These are phyloP conservation scores for Cinclus cinclus DNA, from an alignment of 2,113 vertebrate species.

Conservation along the genomic window DNA sequence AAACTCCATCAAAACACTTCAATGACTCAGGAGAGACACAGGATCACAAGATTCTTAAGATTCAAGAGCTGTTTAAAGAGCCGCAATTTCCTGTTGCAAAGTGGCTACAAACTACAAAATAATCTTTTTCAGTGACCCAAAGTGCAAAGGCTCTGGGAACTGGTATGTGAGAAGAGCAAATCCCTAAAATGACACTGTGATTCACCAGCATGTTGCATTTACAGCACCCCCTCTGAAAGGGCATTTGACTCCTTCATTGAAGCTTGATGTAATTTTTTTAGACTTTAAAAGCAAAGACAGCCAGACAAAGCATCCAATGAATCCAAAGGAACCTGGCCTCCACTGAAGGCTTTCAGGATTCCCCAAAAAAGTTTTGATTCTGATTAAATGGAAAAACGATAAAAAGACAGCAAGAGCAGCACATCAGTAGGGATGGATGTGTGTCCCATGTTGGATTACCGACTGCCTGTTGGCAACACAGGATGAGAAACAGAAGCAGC, in stretches of 20 bases:
- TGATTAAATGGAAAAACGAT: not conserved
- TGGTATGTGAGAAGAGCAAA: not conserved
- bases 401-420: not conserved
- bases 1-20: not conserved
- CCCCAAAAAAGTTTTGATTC: not conserved
- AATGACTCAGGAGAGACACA: not conserved
- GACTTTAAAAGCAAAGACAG: not conserved
- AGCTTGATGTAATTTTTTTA: not conserved
- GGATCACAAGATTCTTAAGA: not conserved
- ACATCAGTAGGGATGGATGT: fast-evolving
- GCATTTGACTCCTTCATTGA: not conserved
- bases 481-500: not conserved
- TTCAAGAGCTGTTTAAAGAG: not conserved
- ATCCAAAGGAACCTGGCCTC: not conserved
- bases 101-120: not conserved
- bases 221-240: not conserved
- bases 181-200: not conserved
- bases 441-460: not conserved
- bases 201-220: not conserved
- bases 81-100: not conserved
- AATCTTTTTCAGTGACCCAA: not conserved
- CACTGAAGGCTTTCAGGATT: not conserved
- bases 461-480: not conserved
- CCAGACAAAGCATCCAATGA: not conserved
- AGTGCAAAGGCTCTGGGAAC: not conserved